Evolutionary conservation across 2,888 invertebrate species (phyloP), one percentile per base, ranked within the genome.

Genomic region (Chalcis sispes): DNA sequence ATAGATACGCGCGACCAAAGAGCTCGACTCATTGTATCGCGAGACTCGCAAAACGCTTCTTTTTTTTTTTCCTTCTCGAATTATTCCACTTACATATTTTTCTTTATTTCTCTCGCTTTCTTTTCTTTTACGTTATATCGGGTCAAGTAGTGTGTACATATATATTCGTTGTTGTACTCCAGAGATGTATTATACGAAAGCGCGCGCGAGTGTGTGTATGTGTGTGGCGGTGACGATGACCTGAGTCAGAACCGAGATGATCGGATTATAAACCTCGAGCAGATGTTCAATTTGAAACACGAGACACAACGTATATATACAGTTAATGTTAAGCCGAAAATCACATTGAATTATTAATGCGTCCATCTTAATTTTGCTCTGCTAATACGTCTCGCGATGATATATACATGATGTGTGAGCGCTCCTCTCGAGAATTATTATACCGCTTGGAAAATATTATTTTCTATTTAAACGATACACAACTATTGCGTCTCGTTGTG

Each of bases 201-300:
- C 23, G 27, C 25, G 40, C 29, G 59, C 56, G 64, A 72, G 13
- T 8, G 32, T 8, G 42, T 13, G 8, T 42, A 13, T 13, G 15
- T 2, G 46, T 66, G 69, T 52, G 52, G 10, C 56, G 50, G 54
- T 61, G 69, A 67, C 74, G 79, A 66, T 61, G 70, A 59, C 36
- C 54, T 13, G 42, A 50, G 64, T 42, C 1, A 5, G 25, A 10
- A 58, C 18, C 32, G 52, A 62, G 69, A 71, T 75, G 64, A 77
- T 77, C 75, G 72, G 78, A 78, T 78, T 78, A 78, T 78, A 78
- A 78, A 78, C 75, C 78, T 72, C 75, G 62, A 73, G 72, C 78
- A 78, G 78, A 78, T 78, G 78, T 78, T 78, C 78, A 75, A 75
- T 78, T 75, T 78, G 78, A 78, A 78, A 78, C 56, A 72, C 61